phyloP scores from a whole-genome alignment of 1,140 invertebrate species.

The Hormaphis cornu region DNA sequence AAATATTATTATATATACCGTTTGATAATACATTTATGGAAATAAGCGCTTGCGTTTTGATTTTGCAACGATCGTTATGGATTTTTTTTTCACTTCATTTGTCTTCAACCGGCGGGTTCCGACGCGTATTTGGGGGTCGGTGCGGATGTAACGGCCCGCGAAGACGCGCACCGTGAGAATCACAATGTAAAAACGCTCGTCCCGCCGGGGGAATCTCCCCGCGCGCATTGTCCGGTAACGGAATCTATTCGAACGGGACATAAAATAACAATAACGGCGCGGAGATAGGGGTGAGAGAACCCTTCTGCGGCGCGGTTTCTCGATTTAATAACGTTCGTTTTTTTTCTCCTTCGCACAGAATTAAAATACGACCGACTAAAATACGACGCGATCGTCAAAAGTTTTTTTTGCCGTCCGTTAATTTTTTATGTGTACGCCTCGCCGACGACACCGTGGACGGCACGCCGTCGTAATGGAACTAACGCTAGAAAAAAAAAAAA shows the following conservation, averaged over 20 bases:
- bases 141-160: constrained; percentile 24
- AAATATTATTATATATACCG: too few species aligned
- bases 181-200: constrained; percentile 24
- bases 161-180: constrained; percentile 29
- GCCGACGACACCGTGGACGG: too few species aligned
- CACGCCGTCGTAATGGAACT: too few species aligned
- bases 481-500: too few species aligned
- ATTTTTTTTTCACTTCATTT: not conserved
- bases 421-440: too few species aligned
- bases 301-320: not conserved
- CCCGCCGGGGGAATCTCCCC: constrained; percentile 21
- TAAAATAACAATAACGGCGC: not conserved
- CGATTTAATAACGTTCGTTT: too few species aligned
- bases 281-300: constrained; percentile 19
- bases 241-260: constrained; percentile 15
- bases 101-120: not conserved
- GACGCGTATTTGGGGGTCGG: not conserved
- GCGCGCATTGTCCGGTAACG: constrained; percentile 28
- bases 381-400: too few species aligned
- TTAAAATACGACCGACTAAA: too few species aligned
- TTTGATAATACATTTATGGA: not conserved
- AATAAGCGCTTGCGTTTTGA: not conserved
- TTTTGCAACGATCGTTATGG: constrained; percentile 8
- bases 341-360: too few species aligned
- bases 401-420: too few species aligned